A percentile compares a stretch with the other conserved stretches of the same genome.
Conservation (phyloP, 35 echinoderm and acorn worm genomes). For the Strongylocentrotus purpuratus region DNA sequence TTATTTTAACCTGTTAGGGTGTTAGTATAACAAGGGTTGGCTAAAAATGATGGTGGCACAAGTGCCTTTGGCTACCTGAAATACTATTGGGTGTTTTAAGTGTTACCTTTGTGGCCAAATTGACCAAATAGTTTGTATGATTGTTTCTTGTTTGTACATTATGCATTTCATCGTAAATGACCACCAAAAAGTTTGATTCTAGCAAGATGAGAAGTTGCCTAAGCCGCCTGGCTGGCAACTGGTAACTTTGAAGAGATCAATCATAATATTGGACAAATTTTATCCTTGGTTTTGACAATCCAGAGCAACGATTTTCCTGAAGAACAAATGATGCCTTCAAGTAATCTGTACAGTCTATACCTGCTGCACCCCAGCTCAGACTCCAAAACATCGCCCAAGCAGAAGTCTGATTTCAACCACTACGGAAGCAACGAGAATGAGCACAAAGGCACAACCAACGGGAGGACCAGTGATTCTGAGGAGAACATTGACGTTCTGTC, state of each 20-base stretch:
- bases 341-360: conserved; percentile 88
- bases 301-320: conserved; percentile 92
- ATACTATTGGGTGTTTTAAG: no score
- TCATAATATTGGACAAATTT: background rate
- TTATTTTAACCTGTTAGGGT: no score
- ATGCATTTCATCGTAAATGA: no score
- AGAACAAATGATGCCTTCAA: conserved; percentile 81
- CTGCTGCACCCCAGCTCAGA: conserved; percentile 68
- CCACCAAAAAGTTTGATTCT: no score
- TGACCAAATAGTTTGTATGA: no score
- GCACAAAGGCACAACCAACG: background rate
- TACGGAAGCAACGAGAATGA: background rate
- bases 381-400: conserved; percentile 13
- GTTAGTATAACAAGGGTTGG: no score
- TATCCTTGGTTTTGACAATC: background rate
- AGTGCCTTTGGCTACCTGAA: no score
- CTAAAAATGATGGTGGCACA: no score
- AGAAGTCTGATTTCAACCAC: background rate
- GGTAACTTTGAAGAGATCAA: background rate
- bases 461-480: conserved; percentile 45
- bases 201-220: no score
- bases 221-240: background rate
- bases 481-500: conserved; percentile 69
- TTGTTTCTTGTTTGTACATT: no score
- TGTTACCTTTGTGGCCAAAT: no score